phyloP scores from a whole-genome alignment of 23 tunicate species.

The Trididemnum nubilum region DNA sequence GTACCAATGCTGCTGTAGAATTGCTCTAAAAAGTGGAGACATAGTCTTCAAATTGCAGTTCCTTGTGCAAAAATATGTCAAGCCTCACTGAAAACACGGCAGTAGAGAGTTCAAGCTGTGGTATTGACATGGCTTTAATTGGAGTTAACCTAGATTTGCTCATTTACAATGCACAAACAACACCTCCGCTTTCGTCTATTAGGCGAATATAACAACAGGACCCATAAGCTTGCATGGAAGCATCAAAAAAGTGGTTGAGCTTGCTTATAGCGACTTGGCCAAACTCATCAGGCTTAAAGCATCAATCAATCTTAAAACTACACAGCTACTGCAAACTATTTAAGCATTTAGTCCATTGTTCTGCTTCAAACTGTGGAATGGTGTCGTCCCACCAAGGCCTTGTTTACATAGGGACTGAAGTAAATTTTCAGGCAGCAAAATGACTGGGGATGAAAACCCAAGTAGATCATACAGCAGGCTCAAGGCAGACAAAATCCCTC shows the following conservation, averaged over 20 bases:
- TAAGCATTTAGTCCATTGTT: background rate
- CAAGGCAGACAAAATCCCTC: constrained; percentile 24
- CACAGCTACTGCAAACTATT: background rate
- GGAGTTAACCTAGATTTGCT: background rate
- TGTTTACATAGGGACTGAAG: too few species aligned
- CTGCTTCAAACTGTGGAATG: too few species aligned
- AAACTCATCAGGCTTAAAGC: background rate
- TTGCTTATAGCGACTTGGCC: background rate
- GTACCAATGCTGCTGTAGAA: background rate
- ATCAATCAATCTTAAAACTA: background rate
- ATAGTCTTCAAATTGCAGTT: background rate
- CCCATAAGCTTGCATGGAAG: background rate
- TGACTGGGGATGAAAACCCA: constrained; percentile 6
- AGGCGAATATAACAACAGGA: background rate
- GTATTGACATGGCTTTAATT: background rate
- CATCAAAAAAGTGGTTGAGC: background rate
- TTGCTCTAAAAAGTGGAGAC: background rate
- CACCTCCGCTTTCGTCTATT: background rate
- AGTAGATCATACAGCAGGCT: constrained; percentile 20
- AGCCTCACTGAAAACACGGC: background rate
- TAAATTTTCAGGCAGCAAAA: too few species aligned
- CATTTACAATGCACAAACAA: background rate
- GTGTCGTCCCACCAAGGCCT: too few species aligned
- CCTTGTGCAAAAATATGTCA: background rate
- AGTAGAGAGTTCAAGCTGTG: background rate